Evolutionary conservation across 2,113 vertebrate genomes (phyloP).

Genomic region (Gadus macrocephalus): DNA sequence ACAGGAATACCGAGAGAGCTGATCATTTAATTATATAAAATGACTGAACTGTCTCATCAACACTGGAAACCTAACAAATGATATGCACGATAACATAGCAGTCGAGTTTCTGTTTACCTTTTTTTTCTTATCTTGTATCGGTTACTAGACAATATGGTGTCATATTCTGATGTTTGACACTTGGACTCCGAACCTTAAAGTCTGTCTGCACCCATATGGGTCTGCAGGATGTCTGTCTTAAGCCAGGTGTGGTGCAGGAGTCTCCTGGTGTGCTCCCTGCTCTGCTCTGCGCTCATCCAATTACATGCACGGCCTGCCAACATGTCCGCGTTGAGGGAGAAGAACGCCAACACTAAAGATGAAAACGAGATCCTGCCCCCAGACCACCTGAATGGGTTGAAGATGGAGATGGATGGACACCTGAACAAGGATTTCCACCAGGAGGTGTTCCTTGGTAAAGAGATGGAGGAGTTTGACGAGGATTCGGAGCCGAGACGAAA

Average conservation of each 20-base stretch:
- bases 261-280: constrained; percentile 62
- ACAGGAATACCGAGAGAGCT: too few species aligned
- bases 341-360: constrained; percentile 64
- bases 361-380: constrained; percentile 90
- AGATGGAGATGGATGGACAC: constrained; percentile 91
- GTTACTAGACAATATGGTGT: neutral
- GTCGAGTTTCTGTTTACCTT: too few species aligned
- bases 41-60: too few species aligned
- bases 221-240: constrained; percentile 61
- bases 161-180: neutral
- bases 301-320: constrained; percentile 83
- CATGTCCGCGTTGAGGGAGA: constrained; percentile 78
- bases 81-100: too few species aligned
- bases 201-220: neutral
- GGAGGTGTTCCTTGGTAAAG: constrained; percentile 92
- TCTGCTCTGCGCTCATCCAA: constrained; percentile 59
- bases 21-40: too few species aligned
- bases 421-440: constrained; percentile 95
- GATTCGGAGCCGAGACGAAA: constrained; percentile 85
- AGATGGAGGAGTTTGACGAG: constrained; percentile 88
- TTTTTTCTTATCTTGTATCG: too few species aligned
- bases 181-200: neutral
- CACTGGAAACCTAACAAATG: too few species aligned
- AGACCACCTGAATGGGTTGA: constrained; percentile 89
- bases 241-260: constrained; percentile 57